These are phyloP conservation scores for Diaphora mendica DNA, from an alignment of 2,888 invertebrate genomes.

Conservation along the genomic window DNA sequence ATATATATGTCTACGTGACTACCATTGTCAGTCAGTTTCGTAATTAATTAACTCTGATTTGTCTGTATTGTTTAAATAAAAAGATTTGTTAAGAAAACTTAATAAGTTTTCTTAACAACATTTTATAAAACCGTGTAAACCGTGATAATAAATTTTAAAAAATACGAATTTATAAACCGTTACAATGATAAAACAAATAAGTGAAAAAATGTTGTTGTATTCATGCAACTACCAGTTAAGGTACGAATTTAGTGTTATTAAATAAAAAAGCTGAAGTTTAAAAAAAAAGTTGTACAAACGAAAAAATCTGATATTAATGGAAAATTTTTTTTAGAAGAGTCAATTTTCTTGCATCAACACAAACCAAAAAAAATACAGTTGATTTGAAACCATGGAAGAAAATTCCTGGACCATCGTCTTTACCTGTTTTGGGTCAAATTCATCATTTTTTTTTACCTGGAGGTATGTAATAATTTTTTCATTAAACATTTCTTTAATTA, in stretches of 20 bases:
- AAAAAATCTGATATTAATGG: background rate
- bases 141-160: background rate
- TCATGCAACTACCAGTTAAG: background rate
- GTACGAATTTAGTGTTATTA: background rate
- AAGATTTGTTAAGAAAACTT: background rate
- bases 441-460: slow-evolving; percentile 45
- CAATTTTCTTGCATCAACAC: background rate
- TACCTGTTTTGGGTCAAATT: slow-evolving; percentile 65
- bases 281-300: no score
- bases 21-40: background rate
- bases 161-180: background rate
- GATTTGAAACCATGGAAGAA: slow-evolving; percentile 43
- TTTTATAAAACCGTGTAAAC: background rate
- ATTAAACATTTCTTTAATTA: no score
- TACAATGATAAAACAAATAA: background rate
- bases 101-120: background rate
- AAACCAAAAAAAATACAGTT: background rate
- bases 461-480: slow-evolving; percentile 29
- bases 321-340: background rate
- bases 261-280: background rate
- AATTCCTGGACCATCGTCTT: slow-evolving; percentile 69
- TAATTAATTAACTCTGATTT: background rate
- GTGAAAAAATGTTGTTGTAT: background rate
- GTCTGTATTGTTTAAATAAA: background rate
- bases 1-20: background rate